Evolutionary conservation across 2,888 invertebrate species (phyloP).

Genomic region (Abscondita cerata): DNA sequence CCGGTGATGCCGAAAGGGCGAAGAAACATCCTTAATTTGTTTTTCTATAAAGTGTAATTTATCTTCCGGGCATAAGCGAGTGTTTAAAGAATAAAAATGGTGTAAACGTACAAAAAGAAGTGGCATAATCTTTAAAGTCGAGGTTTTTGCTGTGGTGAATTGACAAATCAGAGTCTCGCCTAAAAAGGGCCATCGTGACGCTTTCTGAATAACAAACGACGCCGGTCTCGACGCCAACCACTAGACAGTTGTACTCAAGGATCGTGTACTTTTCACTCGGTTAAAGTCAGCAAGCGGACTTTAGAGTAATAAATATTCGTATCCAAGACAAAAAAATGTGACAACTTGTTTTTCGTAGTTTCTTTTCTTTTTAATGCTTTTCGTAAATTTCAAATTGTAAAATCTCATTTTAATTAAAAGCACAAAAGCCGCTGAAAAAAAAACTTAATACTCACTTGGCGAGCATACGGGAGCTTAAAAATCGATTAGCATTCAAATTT

Average conservation of each 20-base stretch:
- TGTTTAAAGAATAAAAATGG: conserved; percentile 43
- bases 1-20: neutral
- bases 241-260: conserved; percentile 38
- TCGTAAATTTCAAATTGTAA: no score
- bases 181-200: conserved; percentile 47
- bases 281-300: conserved; percentile 36
- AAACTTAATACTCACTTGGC: no score
- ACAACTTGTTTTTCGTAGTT: no score
- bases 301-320: conserved; percentile 33
- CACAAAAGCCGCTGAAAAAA: no score
- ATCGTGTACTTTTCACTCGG: conserved; percentile 42
- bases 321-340: neutral
- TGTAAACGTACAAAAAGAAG: conserved; percentile 45
- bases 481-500: no score
- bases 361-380: no score
- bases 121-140: conserved; percentile 40
- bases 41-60: conserved; percentile 26
- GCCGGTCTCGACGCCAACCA: conserved; percentile 42
- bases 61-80: conserved; percentile 38
- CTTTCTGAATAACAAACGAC: conserved; percentile 48
- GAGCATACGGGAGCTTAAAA: no score
- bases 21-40: conserved; percentile 24
- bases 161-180: conserved; percentile 47
- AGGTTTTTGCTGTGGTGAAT: conserved; percentile 45
- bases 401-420: no score